Conservation (phyloP, 1,140 invertebrate genomes). For the Temnothorax longispinosus region DNA sequence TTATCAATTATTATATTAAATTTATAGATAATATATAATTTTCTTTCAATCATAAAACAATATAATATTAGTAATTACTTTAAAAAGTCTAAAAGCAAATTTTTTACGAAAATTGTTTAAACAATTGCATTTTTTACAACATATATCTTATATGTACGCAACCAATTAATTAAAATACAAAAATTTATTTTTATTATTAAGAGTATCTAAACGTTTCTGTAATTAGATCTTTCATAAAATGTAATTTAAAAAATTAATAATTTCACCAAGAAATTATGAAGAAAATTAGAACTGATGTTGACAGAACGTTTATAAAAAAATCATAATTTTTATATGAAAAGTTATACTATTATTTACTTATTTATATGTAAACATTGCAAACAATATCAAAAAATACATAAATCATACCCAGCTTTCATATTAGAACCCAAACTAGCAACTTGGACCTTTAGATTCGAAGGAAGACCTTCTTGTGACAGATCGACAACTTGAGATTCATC, state of each 20-base stretch:
- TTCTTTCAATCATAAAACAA: neutral
- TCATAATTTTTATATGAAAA: neutral
- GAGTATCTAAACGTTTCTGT: neutral
- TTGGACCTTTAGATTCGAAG: neutral
- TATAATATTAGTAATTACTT: neutral
- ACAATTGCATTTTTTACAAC: neutral
- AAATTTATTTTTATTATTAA: neutral
- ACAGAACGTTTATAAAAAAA: neutral
- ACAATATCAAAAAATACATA: neutral
- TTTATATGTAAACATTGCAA: neutral
- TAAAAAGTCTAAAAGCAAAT: neutral
- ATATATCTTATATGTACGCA: neutral
- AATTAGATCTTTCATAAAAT: neutral
- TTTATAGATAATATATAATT: neutral
- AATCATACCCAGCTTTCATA: neutral
- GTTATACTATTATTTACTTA: neutral
- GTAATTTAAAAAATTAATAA: neutral
- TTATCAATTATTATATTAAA: neutral
- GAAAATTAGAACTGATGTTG: neutral
- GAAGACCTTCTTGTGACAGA: slow-evolving; percentile 67
- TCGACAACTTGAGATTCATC: slow-evolving; percentile 78
- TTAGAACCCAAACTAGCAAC: neutral
- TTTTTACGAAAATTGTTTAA: neutral
- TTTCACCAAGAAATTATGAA: neutral
- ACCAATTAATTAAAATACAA: neutral